A percentile compares a stretch with the other conserved stretches of the same genome.
These are phyloP conservation scores for Panagrolaimus sp. DNA, from an alignment of 1,140 invertebrate genomes.

Conservation along the genomic window DNA sequence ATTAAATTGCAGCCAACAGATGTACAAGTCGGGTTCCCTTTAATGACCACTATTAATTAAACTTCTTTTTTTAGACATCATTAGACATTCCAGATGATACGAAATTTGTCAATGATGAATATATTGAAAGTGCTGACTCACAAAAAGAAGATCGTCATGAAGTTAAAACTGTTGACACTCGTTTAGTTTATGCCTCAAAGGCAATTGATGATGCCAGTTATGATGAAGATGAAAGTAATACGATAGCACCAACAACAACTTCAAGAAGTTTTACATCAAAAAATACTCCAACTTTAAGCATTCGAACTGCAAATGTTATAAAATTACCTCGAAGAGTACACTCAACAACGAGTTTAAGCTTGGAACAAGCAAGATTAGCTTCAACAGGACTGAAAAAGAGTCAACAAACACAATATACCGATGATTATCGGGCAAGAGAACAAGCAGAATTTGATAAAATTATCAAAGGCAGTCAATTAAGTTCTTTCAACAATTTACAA, in stretches of 20 bases:
- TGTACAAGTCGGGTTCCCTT: background rate
- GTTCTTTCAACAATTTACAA: conserved; percentile 1
- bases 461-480: conserved; percentile 5
- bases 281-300: background rate
- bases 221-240: background rate
- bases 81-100: background rate
- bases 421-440: conserved; percentile 4
- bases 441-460: conserved; percentile 12
- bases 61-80: background rate
- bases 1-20: conserved; percentile 13
- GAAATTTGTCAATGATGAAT: conserved; percentile 10
- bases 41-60: background rate
- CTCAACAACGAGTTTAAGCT: background rate
- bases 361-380: conserved; percentile 1
- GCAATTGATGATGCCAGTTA: background rate
- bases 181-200: background rate
- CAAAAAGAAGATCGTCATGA: conserved; percentile 14
- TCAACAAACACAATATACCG: background rate
- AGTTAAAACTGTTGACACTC: conserved; percentile 8
- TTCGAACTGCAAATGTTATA: background rate
- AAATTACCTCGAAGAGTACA: background rate
- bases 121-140: background rate
- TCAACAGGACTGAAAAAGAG: background rate
- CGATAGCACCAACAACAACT: background rate
- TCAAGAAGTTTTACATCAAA: background rate